These are phyloP conservation scores for Clinocottus analis DNA, from an alignment of 2,113 vertebrate genomes.

Conservation along the genomic window DNA sequence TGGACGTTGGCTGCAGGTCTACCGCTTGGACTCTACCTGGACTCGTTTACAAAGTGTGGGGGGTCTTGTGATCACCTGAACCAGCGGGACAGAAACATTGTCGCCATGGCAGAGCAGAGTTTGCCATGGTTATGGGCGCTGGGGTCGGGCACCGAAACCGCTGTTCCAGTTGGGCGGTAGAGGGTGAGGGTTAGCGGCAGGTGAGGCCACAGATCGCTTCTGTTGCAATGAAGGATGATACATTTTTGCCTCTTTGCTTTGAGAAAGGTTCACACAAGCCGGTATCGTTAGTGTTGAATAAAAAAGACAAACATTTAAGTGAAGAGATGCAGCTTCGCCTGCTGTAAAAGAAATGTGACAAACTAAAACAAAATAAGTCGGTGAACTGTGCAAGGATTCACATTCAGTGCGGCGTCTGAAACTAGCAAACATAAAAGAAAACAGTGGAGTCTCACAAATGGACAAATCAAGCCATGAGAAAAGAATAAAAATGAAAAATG, in stretches of 20 bases:
- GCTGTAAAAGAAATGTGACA: neutral
- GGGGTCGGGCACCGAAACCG: neutral
- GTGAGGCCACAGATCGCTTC: slow-evolving; percentile 7
- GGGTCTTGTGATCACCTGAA: slow-evolving; percentile 45
- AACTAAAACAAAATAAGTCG: neutral
- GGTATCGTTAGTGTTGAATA: neutral
- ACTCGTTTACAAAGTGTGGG: neutral
- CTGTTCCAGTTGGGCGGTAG: slow-evolving; percentile 63
- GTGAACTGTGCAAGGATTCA: neutral
- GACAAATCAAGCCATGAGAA: slow-evolving; percentile 66
- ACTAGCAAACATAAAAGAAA: neutral
- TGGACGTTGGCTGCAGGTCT: neutral
- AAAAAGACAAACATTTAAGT: neutral
- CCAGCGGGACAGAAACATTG: slow-evolving; percentile 54
- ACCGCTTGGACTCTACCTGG: neutral
- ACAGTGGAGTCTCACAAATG: slow-evolving; percentile 42
- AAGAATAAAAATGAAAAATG: slow-evolving; percentile 75
- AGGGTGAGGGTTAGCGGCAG: slow-evolving; percentile 1
- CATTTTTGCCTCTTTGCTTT: neutral
- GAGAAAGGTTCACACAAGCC: neutral
- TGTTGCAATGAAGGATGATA: slow-evolving; percentile 5
- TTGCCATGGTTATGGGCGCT: slow-evolving; percentile 53
- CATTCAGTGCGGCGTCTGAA: slow-evolving; percentile 2
- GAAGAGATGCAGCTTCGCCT: slow-evolving; percentile 7
- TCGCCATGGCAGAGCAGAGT: slow-evolving; percentile 52